A percentile compares a stretch with the other conserved stretches of the same genome.
These are phyloP conservation scores for Eufriesea mexicana DNA, from an alignment of 1,140 invertebrate species.

Conservation along the genomic window DNA sequence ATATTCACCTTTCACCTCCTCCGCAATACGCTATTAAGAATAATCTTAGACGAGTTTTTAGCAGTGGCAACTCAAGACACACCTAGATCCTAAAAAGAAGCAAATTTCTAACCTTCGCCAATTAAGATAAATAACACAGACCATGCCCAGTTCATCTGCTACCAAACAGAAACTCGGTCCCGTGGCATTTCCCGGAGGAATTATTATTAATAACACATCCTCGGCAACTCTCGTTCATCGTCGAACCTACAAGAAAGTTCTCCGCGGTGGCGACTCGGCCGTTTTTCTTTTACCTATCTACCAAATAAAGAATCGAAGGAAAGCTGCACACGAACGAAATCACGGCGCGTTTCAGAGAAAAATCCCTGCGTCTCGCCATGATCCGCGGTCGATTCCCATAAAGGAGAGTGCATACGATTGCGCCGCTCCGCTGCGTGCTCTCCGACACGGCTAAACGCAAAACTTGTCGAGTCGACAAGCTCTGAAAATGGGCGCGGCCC, in stretches of 20 bases:
- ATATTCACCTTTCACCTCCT: no score
- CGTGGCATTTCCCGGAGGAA: not conserved
- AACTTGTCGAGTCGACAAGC: constrained; percentile 74
- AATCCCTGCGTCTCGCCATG: not conserved
- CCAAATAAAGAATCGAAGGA: constrained; percentile 49
- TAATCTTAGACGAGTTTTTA: no score
- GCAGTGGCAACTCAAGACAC: no score
- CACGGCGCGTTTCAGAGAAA: constrained; percentile 33
- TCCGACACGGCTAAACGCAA: constrained; percentile 67
- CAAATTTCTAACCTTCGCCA: no score
- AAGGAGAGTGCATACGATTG: constrained; percentile 45
- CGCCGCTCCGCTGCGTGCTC: constrained; percentile 16
- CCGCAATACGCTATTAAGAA: no score
- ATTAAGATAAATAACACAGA: no score
- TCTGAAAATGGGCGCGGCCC: constrained; percentile 78
- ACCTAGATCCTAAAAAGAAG: no score
- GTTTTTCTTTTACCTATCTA: not conserved
- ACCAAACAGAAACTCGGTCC: not conserved
- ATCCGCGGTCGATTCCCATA: constrained; percentile 21
- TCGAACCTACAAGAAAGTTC: constrained; percentile 28
- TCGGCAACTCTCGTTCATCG: not conserved
- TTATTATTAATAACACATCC: not conserved
- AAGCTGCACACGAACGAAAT: constrained; percentile 39
- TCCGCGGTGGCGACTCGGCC: not conserved
- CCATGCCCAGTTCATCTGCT: no score